phyloP scores from a whole-genome alignment of 2,888 invertebrate genomes.

The Diplolepis rosae region DNA sequence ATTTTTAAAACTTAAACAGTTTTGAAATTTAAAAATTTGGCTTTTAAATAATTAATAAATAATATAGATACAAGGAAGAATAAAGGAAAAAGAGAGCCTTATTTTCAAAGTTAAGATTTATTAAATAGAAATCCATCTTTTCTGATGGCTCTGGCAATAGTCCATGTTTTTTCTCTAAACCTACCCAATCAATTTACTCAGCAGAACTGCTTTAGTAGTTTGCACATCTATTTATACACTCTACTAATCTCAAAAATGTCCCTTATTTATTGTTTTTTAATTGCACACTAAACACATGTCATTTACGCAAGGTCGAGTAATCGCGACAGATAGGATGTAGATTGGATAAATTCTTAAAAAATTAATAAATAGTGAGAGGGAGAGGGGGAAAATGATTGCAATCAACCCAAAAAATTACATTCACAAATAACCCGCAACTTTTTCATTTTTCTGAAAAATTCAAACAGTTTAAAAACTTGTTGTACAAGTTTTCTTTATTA shows the following conservation, averaged over 20 bases:
- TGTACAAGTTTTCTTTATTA: conserved; percentile 35
- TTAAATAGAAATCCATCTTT: neutral
- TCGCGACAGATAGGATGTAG: neutral
- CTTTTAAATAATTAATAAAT: neutral
- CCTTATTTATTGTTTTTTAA: conserved; percentile 70
- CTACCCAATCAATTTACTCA: conserved; percentile 14
- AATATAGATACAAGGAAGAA: neutral
- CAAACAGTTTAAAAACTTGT: conserved; percentile 37
- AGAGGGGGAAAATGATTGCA: neutral
- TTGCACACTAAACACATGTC: conserved; percentile 68
- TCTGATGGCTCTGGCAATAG: neutral
- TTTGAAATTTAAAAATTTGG: neutral
- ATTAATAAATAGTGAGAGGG: neutral
- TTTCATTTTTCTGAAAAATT: neutral
- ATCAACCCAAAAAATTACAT: conserved; percentile 3
- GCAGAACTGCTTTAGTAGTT: conserved; percentile 32
- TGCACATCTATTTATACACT: conserved; percentile 42
- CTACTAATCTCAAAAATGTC: conserved; percentile 43
- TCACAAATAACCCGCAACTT: conserved; percentile 2
- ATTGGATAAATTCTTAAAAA: neutral
- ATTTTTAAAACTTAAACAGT: neutral
- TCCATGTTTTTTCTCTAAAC: neutral
- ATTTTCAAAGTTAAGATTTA: neutral
- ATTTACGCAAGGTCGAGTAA: neutral
- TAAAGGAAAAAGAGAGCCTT: neutral